Percentiles rank a stretch among this genome's conserved stretches.
Evolutionary conservation across 2,797 vertebrate genomes (phyloP).

Genomic region (Alauda arvensis): DNA sequence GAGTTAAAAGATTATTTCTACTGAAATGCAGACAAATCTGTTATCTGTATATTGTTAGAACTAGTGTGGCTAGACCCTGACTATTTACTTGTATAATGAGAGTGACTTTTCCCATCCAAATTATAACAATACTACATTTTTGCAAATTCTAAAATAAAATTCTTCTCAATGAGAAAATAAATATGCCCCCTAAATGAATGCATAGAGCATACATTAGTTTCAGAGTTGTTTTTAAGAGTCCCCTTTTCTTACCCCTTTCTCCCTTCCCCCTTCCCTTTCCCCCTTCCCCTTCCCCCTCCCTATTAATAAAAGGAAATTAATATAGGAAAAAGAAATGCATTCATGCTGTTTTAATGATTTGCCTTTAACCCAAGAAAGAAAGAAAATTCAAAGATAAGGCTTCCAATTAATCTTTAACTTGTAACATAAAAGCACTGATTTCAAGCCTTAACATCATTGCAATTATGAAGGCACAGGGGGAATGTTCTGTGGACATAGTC

Average conservation of each 20-base stretch:
- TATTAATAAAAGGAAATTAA: constrained; percentile 1
- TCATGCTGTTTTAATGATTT: constrained; percentile 35
- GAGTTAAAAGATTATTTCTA: background rate
- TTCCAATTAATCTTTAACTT: constrained; percentile 62
- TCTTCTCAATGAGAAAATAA: background rate
- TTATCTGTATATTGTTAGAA: background rate
- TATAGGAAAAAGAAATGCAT: background rate
- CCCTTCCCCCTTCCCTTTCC: too few relatives aligned
- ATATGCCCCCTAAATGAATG: background rate
- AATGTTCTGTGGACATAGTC: constrained; percentile 23
- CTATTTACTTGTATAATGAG: background rate
- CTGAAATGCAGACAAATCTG: background rate
- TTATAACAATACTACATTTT: background rate
- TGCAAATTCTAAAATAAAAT: background rate
- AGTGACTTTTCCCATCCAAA: background rate
- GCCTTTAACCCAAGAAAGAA: constrained; percentile 41
- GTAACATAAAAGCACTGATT: constrained; percentile 53
- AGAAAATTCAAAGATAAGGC: constrained; percentile 49
- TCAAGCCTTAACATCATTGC: constrained; percentile 18
- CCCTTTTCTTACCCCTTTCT: background rate
- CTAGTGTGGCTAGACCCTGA: background rate
- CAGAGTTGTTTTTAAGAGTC: background rate
- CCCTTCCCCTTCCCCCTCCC: background rate
- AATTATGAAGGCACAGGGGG: constrained; percentile 28
- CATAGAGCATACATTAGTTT: background rate